Evolutionary conservation across 2,888 invertebrate species (phyloP), one percentile per base, ranked within the genome.

Genomic region (Diogma glabrata): DNA sequence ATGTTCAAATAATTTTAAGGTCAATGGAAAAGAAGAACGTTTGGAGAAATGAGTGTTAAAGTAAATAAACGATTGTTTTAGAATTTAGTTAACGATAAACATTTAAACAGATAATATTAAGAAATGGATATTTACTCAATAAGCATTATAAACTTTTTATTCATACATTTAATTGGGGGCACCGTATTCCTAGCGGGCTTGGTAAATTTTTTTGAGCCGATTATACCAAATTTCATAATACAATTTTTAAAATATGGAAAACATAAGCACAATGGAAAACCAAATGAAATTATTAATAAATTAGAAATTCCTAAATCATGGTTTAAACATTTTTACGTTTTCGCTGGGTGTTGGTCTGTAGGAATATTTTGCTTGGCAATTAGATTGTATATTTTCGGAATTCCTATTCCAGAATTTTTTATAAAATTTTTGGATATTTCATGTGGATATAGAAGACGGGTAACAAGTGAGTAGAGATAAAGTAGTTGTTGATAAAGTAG

Each of bases 261-360:
- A 67, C 82, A 79, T 60, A 75, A 78, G 0, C 75, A 75, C 59
- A 76, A 76, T 30, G 48, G 52, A 1, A 59, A 67, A 52, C 55
- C 56, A n/a, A 63, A 69, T 57, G 57, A 60, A 1, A 38, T 72
- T 2, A 58, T 76, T 1, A 64, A 60, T 36, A 60, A 64, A 19
- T 22, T 79, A 16, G 84, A 87, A 66, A 73, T 88, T 43, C 88
- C 88, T 0, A 90, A 89, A 67, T 74, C 82, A 45, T 86, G 82
- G 75, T 91, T 88, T 61, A 75, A 72, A 59, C 90, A 91, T 68
- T 90, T 89, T 63, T 91, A 91, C 64, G 63, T 80, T 6, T 81
- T 83, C 61, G 81, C 87, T 0, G 71, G 78, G 2, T 64, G 81
- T 12, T 55, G 67, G n/a, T n/a, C n/a, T n/a, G n/a, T n/a, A n/a